Evolutionary conservation across 2,113 vertebrate species (phyloP).

Genomic region (Cyphomyrus discorhynchus): DNA sequence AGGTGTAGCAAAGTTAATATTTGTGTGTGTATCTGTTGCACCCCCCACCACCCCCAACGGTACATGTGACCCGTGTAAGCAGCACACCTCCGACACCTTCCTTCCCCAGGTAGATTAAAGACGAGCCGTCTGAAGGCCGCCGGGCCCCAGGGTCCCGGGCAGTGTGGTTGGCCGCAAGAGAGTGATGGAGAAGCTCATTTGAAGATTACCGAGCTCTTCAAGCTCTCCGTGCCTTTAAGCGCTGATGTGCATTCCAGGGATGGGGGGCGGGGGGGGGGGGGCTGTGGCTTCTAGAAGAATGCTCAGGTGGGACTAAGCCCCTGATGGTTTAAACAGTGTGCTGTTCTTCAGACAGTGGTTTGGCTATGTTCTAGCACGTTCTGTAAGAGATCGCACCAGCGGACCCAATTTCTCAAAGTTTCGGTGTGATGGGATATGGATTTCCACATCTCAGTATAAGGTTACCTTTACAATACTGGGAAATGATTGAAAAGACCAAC

Average conservation of each 20-base stretch:
- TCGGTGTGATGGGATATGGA: background rate
- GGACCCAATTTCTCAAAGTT: background rate
- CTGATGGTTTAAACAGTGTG: background rate
- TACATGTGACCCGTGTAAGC: background rate
- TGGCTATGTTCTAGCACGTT: background rate
- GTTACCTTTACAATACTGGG: background rate
- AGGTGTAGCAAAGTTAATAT: background rate
- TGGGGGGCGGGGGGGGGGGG: background rate
- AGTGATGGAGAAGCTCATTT: constrained; percentile 31
- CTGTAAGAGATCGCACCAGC: background rate
- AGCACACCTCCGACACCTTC: background rate
- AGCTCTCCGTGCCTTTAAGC: constrained; percentile 7
- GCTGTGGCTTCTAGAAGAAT: background rate
- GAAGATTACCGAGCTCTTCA: constrained; percentile 42
- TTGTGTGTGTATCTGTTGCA: background rate
- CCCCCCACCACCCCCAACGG: background rate
- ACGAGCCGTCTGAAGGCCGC: background rate
- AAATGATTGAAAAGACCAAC: background rate
- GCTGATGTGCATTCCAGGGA: background rate
- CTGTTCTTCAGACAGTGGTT: background rate
- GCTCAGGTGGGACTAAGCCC: background rate
- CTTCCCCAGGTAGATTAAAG: background rate
- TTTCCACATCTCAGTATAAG: background rate
- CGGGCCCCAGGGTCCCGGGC: background rate
- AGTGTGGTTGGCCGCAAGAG: background rate